A percentile compares a stretch with the other conserved stretches of the same genome.
Evolutionary conservation across 2,888 invertebrate genomes (phyloP).

Genomic region (Syrista parreyssii): DNA sequence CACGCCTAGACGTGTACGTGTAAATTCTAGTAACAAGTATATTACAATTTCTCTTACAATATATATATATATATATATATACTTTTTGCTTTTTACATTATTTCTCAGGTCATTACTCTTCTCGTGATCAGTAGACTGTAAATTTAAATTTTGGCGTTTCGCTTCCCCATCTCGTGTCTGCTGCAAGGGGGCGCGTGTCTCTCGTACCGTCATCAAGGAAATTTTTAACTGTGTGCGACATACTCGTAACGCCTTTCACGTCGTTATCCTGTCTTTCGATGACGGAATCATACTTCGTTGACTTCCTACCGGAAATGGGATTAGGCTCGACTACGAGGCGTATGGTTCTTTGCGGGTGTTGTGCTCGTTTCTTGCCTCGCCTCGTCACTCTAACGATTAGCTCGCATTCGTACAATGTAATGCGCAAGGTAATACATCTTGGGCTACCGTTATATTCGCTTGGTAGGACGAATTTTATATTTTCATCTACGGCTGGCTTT

Average conservation of each 20-base stretch:
- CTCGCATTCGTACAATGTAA: not conserved
- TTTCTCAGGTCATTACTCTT: not conserved
- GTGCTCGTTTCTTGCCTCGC: not conserved
- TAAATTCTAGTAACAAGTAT: not conserved
- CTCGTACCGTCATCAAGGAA: not conserved
- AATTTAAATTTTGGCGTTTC: not conserved
- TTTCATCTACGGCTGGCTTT: not conserved
- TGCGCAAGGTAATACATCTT: not conserved
- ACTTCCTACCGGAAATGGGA: not conserved
- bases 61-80: not conserved
- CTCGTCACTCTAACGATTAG: not conserved
- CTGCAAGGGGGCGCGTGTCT: not conserved
- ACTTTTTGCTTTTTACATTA: not conserved
- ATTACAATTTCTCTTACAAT: not conserved
- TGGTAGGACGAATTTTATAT: not conserved
- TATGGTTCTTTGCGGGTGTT: not conserved
- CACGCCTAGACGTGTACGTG: not conserved
- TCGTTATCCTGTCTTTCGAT: not conserved
- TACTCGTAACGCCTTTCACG: not conserved
- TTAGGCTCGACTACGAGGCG: not conserved
- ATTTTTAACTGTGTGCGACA: not conserved
- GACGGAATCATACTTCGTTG: slow-evolving; percentile 3
- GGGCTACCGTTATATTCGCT: not conserved
- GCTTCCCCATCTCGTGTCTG: not conserved
- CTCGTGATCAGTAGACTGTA: not conserved